These are phyloP conservation scores for Pheosia gnoma DNA, from an alignment of 2,888 invertebrate genomes.

Conservation along the genomic window DNA sequence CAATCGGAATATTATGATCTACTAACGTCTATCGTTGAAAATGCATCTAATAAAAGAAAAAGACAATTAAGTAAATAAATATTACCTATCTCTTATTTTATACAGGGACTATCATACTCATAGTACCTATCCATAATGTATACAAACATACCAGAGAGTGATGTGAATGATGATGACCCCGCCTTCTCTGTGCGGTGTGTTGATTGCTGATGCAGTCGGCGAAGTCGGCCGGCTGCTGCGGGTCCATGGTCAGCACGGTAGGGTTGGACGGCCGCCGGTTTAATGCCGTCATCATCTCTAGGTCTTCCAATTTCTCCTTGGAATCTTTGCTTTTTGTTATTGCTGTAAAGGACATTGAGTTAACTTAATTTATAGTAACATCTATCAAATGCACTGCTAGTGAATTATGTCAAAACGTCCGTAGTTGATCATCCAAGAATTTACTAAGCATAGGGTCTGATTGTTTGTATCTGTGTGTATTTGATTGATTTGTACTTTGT, in stretches of 20 bases:
- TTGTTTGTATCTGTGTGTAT: constrained; percentile 12
- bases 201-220: constrained; percentile 85
- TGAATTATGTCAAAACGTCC: constrained; percentile 21
- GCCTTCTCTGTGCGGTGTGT: constrained; percentile 80
- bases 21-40: too few species aligned
- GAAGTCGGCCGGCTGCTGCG: constrained; percentile 76
- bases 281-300: constrained; percentile 77
- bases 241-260: constrained; percentile 75
- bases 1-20: too few species aligned
- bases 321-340: constrained; percentile 85
- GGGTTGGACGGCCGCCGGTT: constrained; percentile 71
- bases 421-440: constrained; percentile 21
- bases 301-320: constrained; percentile 84
- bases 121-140: constrained; percentile 9
- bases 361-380: background rate
- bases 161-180: constrained; percentile 68
- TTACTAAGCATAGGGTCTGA: constrained; percentile 29
- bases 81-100: too few species aligned
- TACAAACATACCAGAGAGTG: constrained; percentile 61
- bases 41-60: too few species aligned
- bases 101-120: too few species aligned
- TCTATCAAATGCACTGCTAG: background rate
- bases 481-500: too few species aligned
- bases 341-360: constrained; percentile 59
- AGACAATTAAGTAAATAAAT: too few species aligned